Conservation (phyloP, 2,113 vertebrate genomes). For the Lota lota region DNA sequence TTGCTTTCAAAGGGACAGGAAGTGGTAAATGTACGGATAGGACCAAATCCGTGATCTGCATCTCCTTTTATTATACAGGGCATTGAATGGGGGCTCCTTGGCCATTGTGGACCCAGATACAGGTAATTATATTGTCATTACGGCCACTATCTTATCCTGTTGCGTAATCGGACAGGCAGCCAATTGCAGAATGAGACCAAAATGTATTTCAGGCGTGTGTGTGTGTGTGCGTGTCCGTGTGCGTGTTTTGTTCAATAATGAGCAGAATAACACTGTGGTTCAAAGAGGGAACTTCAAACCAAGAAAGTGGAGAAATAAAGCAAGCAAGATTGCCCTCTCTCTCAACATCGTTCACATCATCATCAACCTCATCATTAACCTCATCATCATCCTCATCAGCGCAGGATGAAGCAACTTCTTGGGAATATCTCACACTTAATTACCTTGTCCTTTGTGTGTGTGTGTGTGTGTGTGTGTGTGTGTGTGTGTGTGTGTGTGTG, state of each 20-base stretch:
- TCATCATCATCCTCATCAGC: no score
- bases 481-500: no score
- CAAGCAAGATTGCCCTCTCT: background rate
- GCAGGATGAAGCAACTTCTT: no score
- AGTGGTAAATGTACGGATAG: constrained; percentile 17
- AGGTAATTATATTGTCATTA: constrained; percentile 26
- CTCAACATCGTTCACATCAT: no score
- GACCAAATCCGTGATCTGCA: constrained; percentile 30
- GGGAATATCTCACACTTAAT: background rate
- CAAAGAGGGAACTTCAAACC: constrained; percentile 6
- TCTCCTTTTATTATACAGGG: constrained; percentile 42
- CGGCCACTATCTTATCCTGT: constrained; percentile 6
- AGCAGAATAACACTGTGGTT: constrained; percentile 8
- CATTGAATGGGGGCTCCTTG: constrained; percentile 6
- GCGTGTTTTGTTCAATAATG: constrained; percentile 8
- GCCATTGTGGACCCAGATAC: constrained; percentile 10
- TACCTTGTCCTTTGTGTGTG: background rate
- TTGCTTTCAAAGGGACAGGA: constrained; percentile 38
- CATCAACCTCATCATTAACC: background rate
- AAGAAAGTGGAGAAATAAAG: background rate
- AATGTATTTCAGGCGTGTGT: constrained; percentile 18
- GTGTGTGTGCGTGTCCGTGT: background rate
- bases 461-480: background rate
- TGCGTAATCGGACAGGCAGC: constrained; percentile 6
- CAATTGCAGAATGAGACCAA: constrained; percentile 16